A percentile compares a stretch with the other conserved stretches of the same genome.
Evolutionary conservation across 2,797 vertebrate genomes (phyloP).

Genomic region (Ptychobarbus kaznakovi): DNA sequence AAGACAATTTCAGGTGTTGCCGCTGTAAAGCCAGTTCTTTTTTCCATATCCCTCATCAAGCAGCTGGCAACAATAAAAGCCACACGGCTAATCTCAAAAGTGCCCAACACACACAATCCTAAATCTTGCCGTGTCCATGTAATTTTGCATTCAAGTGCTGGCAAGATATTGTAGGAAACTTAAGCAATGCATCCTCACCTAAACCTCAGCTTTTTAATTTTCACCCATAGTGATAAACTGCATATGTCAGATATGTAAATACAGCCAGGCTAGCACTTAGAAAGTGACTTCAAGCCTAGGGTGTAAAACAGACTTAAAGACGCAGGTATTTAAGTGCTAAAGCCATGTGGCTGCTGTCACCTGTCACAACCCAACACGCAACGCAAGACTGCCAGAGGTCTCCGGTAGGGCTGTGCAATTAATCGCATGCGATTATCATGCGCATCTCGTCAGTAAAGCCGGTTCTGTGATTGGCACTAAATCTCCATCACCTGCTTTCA

Average conservation of each 20-base stretch:
- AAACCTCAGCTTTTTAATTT: neutral
- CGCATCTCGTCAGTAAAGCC: too few relatives aligned
- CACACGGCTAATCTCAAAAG: neutral
- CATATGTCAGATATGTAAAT: slow-evolving; percentile 9
- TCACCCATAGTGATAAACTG: neutral
- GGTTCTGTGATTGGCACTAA: too few relatives aligned
- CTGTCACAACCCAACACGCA: slow-evolving; percentile 59
- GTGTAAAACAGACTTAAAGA: slow-evolving; percentile 73
- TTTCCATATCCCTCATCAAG: neutral
- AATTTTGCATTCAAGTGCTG: neutral
- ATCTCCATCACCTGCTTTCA: too few relatives aligned
- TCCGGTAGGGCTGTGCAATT: neutral
- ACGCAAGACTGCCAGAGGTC: slow-evolving; percentile 43
- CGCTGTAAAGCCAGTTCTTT: neutral
- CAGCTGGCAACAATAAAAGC: slow-evolving; percentile 7
- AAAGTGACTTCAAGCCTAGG: slow-evolving; percentile 64
- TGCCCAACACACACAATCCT: neutral
- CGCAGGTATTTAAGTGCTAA: slow-evolving; percentile 75
- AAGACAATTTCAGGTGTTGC: neutral
- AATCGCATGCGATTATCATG: too few relatives aligned
- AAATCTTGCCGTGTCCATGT: neutral
- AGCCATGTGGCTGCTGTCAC: slow-evolving; percentile 78
- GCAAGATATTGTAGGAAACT: neutral
- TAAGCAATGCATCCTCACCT: neutral
- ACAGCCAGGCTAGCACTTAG: slow-evolving; percentile 48